A percentile compares a stretch with the other conserved stretches of the same genome.
These are phyloP conservation scores for Empidonax traillii DNA, from an alignment of 2,113 vertebrate genomes.

Conservation along the genomic window DNA sequence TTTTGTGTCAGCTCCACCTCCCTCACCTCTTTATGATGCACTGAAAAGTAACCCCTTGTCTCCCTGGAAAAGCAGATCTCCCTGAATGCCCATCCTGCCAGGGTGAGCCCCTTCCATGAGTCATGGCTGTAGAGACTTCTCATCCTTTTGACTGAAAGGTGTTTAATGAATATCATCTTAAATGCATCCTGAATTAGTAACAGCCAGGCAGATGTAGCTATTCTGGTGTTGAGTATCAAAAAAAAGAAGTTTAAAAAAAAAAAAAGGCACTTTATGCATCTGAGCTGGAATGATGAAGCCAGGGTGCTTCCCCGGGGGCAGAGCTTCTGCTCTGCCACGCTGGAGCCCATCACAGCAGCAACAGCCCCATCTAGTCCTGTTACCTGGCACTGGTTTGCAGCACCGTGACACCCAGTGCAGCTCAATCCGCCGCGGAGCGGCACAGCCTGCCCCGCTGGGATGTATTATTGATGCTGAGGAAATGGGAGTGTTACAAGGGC, in stretches of 20 bases:
- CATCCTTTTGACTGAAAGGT: neutral
- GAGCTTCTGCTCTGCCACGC: neutral
- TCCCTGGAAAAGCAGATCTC: neutral
- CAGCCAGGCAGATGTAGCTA: neutral
- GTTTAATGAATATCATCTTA: neutral
- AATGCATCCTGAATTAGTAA: neutral
- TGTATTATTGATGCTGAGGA: neutral
- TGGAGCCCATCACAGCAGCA: neutral
- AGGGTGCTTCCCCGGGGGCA: neutral
- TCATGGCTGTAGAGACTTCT: neutral
- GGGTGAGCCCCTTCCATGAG: neutral
- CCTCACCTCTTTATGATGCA: neutral
- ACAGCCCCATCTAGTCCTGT: neutral
- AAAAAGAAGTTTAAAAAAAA: neutral
- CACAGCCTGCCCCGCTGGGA: neutral
- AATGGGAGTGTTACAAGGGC: neutral
- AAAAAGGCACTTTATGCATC: neutral
- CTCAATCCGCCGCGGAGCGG: neutral
- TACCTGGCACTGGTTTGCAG: neutral
- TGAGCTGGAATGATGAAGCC: neutral
- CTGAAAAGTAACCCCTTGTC: neutral
- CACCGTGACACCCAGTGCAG: neutral
- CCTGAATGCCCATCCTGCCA: neutral
- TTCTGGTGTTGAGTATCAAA: neutral
- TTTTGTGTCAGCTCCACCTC: neutral